Conservation (phyloP, 2,113 vertebrate species). For the Oceanites oceanicus region DNA sequence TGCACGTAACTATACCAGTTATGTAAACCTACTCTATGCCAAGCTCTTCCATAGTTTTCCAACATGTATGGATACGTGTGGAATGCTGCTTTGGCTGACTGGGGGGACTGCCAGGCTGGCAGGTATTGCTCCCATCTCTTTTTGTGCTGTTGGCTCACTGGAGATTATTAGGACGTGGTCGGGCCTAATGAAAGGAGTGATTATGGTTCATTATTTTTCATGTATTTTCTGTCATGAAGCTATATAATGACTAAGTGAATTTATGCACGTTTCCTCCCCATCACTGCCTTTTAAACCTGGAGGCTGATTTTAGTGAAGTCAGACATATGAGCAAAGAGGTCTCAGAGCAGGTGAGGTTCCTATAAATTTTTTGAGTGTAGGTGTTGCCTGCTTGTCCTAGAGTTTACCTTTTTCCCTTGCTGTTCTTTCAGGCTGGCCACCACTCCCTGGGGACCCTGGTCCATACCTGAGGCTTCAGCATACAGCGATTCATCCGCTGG, state of each 20-base stretch:
- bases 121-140: neutral
- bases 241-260: conserved; percentile 13
- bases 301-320: neutral
- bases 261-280: neutral
- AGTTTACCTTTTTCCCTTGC: neutral
- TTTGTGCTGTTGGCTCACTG: neutral
- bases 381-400: neutral
- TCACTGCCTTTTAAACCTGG: neutral
- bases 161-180: neutral
- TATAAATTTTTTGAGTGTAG: neutral
- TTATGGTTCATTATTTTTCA: conserved; percentile 30
- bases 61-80: neutral
- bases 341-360: neutral
- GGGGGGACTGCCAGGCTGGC: neutral
- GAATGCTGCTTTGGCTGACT: neutral
- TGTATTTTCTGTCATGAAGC: neutral
- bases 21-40: neutral
- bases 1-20: neutral
- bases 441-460: neutral
- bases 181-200: neutral
- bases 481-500: neutral
- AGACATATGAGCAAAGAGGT: neutral
- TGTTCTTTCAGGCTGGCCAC: neutral
- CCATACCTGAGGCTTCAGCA: neutral
- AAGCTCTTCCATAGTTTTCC: neutral